Base-by-base conservation (phyloP, 2,888 invertebrate species). In the Agriotes lineatus region DNA sequence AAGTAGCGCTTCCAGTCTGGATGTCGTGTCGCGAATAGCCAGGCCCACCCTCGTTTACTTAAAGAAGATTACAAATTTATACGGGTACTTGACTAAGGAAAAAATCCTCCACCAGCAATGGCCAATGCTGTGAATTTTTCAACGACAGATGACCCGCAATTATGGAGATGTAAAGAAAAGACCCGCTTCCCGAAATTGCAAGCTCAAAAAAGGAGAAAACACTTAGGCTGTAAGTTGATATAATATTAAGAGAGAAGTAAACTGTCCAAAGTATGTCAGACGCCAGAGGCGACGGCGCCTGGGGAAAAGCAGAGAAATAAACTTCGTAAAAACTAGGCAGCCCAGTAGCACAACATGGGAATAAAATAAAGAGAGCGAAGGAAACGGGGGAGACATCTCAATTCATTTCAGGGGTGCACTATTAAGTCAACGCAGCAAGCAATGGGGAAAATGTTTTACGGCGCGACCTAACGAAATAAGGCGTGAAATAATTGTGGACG, bases 211-310 rank as follows among this genome's bases (percentile, higher is more conserved):
- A 10, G 45, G 4, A 20, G 20, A 45, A 45, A 48, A 25, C 22
- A 16, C 6, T 16, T 18, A 9, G 14, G 6, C 16, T 14, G 16
- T 42, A 42, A 42, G 42, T 14, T 20, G 48, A 22, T 48, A 48
- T 48, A 48, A 48, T 48, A 48, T 48, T 48, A 48, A 20, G 48
- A 48, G 48, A 6, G 22, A 48, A 48, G 20, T 48, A 48, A 48
- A 20, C 48, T 48, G 48, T 48, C 48, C 12, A 22, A 48, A 48
- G 48, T 25, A 48, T 20, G 48, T 48, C 48, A 20, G 14, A 48
- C 48, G 48, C 22, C 48, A 48, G 22, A 48, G 25, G 48, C 20
- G 48, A 48, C 48, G 22, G 48, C 48, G 48, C 48, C 22, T 48
- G 22, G 48, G 22, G 20, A 48, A 14, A 48, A 48, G 48, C 48